Base-by-base conservation (phyloP, 92 coral and sea anemone species). In the Plumapathes pennacea region DNA sequence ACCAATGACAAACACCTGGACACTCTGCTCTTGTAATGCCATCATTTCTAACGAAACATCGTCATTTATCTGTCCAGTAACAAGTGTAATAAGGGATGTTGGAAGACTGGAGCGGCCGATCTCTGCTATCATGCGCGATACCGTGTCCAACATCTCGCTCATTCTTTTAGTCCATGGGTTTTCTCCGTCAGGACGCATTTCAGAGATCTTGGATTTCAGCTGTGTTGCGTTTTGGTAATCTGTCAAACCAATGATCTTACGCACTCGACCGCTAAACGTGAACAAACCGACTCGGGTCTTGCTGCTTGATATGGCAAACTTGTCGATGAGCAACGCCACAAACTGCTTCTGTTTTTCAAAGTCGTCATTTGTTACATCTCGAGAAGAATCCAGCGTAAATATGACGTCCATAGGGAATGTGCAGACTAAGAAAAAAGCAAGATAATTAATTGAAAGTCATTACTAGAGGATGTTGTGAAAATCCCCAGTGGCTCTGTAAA, bases 331-430 rank as follows among this genome's bases (percentile, higher is more conserved):
- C 8, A 59, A 38, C 51, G 46, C 31, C 4, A 85, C 64, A 18
- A 94, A 78, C n/a, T 53, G 26, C 65, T 67, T 77, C 59, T 80
- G 70, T 23, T 68, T 49, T 12, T 23, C 38, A 50, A 84, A 84
- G 26, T 73, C 74, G 5, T 46, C 10, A 10, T 19, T 1, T 10
- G 72, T 36, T 10, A 91, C 80, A 26, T 46, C 46, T 33, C 25
- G 38, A 0, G 96, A 83, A 44, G 89, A 71, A 62, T 94, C 96
- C 21, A 94, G 44, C 0, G 90, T 96, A 49, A 94, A 74, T 14
- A 85, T 80, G 23, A 94, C 83, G 32, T 94, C 99, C 89, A 86
- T 85, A 14, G 96, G 96, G 72, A 71, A 70, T 32, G 88, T 87
- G 53, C 99, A 94, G 18, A 74, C 99, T 94, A 55, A 48, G 54